A percentile compares a stretch with the other conserved stretches of the same genome.
Evolutionary conservation across 2,797 vertebrate genomes (phyloP).

Genomic region (Silurus aristotelis): DNA sequence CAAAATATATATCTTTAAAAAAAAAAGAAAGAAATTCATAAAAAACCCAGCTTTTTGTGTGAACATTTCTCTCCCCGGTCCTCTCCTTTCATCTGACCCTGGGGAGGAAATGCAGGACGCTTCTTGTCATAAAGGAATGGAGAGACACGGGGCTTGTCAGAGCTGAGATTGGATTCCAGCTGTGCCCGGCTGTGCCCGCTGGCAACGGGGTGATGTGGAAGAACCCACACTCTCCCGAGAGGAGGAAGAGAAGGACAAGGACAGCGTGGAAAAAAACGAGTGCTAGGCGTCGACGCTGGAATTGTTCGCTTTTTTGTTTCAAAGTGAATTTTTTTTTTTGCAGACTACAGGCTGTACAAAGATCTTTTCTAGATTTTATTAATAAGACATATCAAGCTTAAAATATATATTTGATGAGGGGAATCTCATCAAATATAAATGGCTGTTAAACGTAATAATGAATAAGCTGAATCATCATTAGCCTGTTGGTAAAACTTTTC

Average conservation of each 20-base stretch:
- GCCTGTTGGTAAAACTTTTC: too few relatives aligned
- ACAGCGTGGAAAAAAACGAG: background rate
- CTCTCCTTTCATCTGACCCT: constrained; percentile 60
- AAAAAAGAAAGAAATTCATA: constrained; percentile 53
- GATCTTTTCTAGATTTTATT: background rate
- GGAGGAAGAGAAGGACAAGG: background rate
- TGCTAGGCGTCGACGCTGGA: background rate
- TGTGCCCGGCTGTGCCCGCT: constrained; percentile 53
- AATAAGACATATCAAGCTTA: background rate
- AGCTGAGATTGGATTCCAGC: constrained; percentile 63
- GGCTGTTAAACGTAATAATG: too few relatives aligned
- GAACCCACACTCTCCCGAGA: constrained; percentile 51
- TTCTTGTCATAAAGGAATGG: constrained; percentile 62
- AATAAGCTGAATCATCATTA: too few relatives aligned
- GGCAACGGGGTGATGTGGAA: constrained; percentile 50
- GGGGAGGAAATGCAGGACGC: constrained; percentile 61
- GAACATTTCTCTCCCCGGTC: constrained; percentile 24
- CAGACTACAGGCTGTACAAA: background rate
- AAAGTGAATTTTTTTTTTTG: background rate
- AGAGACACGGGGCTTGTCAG: constrained; percentile 67
- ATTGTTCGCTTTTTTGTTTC: constrained; percentile 1
- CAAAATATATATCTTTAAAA: constrained; percentile 51
- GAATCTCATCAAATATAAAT: background rate
- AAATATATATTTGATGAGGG: background rate
- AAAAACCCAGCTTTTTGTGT: constrained; percentile 32